phyloP scores from a whole-genome alignment of 2,797 vertebrate genomes.

The Acropternis orthonyx region DNA sequence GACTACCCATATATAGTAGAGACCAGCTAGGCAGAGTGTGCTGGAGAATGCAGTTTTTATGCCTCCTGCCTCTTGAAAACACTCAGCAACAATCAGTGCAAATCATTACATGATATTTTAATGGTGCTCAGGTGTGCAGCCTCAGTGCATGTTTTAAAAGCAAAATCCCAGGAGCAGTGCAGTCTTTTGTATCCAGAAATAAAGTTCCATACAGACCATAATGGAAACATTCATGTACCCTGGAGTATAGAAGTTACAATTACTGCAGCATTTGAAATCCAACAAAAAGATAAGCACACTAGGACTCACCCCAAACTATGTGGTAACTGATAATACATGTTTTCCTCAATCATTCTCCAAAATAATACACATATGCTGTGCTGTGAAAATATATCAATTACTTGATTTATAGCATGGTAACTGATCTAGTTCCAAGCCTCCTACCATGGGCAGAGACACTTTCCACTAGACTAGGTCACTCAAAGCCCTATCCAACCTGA shows the following conservation, averaged over 20 bases:
- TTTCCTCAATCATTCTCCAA: neutral
- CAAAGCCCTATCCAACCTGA: neutral
- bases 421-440: neutral
- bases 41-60: rapidly evolving
- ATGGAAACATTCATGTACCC: neutral
- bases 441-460: neutral
- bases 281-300: neutral
- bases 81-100: neutral
- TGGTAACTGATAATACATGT: neutral
- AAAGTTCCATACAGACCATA: neutral
- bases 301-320: neutral
- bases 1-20: rapidly evolving
- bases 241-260: neutral
- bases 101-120: neutral
- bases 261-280: neutral
- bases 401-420: neutral
- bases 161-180: neutral
- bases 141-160: neutral
- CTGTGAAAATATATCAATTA: neutral
- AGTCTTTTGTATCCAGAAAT: neutral
- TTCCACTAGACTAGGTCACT: neutral
- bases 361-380: neutral
- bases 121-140: neutral
- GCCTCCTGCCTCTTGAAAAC: neutral
- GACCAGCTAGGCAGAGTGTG: neutral